Evolutionary conservation across 2,113 vertebrate genomes (phyloP), one percentile per base, ranked within the genome.

Genomic region (Trachemys scripta): DNA sequence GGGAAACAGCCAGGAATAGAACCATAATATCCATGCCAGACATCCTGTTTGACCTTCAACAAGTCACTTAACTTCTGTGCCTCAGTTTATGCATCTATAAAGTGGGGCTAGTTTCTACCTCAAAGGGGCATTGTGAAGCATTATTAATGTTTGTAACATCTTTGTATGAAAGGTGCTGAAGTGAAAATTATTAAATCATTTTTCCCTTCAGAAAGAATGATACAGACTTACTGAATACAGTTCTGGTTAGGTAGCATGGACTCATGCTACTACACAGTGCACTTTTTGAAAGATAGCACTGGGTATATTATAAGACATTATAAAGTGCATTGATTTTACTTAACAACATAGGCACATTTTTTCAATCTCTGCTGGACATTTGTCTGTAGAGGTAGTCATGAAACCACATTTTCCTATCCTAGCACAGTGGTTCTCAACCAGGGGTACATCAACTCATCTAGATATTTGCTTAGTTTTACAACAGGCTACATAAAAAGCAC

Each of bases 341-440:
- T 19, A 88, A 93, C 91, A 90, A 19, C 19, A 0, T 53, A 57
- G 13, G 42, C 69, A 53, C 7, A 29, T 35, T 82, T 90, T 90
- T 83, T 84, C 3, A 6, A 88, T 57, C 17, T 14, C 75, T 9
- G 75, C 0, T 78, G 11, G 35, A 16, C 72, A 78, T 78, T 62
- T 90, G 24, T 47, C 80, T 47, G 31, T 84, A 92, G 45, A 90
- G 29, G 35, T 79, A 90, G 42, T 49, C 88, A 96, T 16, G 89
- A 89, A 94, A 76, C 8, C 85, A 47, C 5, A 51, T 90, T 89
- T 91, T 84, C 35, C 78, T 83, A 47, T 49, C 91, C 12, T 95
- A 62, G 57, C 27, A 62, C 57, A 27, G 57, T 62, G 27, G 57
- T 29, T 62, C 27, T 31, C 57, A 62, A 13, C 27, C 12, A 31